These are phyloP conservation scores for Vireo griseus DNA, from an alignment of 2,797 vertebrate genomes.

Conservation along the genomic window DNA sequence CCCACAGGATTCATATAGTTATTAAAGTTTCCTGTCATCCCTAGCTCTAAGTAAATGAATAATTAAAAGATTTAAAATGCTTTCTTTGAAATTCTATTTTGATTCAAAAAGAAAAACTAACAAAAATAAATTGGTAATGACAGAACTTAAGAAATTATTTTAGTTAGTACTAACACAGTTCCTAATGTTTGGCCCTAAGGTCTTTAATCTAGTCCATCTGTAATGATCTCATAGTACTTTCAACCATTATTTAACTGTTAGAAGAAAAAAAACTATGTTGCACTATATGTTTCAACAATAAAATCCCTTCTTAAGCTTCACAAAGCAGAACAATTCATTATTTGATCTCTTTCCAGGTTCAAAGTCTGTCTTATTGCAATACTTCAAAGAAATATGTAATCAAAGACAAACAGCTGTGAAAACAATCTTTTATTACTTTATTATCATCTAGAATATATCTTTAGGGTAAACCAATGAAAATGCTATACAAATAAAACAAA, in stretches of 20 bases:
- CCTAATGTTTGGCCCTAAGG: slow-evolving; percentile 74
- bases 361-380: slow-evolving; percentile 96
- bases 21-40: slow-evolving; percentile 38
- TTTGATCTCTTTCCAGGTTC: slow-evolving; percentile 99
- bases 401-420: slow-evolving; percentile 99
- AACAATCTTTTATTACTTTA: slow-evolving; percentile 99
- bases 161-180: slow-evolving; percentile 66
- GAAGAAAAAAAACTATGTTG: slow-evolving; percentile 80
- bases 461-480: slow-evolving; percentile 85
- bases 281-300: slow-evolving; percentile 96
- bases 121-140: slow-evolving; percentile 70
- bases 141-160: slow-evolving; percentile 72
- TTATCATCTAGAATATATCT: slow-evolving; percentile 95
- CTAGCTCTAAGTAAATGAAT: slow-evolving; percentile 15
- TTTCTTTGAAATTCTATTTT: slow-evolving; percentile 44
- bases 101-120: slow-evolving; percentile 59
- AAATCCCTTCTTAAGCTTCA: slow-evolving; percentile 95
- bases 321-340: slow-evolving; percentile 94
- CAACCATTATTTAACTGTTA: slow-evolving; percentile 87
- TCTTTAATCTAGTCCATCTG: slow-evolving; percentile 84
- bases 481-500: slow-evolving; percentile 72
- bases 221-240: slow-evolving; percentile 85
- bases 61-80: slow-evolving; percentile 21
- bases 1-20: slow-evolving; percentile 10
- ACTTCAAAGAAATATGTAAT: slow-evolving; percentile 98